Evolutionary conservation across 2,888 invertebrate species (phyloP).

Genomic region (Azorinus chamasolen): DNA sequence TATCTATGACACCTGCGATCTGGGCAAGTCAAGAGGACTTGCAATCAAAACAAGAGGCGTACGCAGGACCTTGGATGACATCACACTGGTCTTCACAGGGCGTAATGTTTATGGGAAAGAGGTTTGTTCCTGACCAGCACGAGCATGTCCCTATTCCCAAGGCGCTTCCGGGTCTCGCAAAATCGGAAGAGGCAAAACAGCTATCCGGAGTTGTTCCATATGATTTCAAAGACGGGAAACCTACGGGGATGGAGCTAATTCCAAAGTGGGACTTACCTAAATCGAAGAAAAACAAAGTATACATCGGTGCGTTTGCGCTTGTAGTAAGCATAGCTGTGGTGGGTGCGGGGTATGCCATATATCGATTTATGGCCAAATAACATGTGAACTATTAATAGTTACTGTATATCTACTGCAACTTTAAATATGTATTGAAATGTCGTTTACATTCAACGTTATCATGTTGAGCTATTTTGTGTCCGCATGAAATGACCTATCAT

Average conservation of each 20-base stretch:
- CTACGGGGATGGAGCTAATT: constrained; percentile 63
- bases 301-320: too few species aligned
- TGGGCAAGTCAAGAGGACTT: constrained; percentile 73
- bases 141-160: constrained; percentile 9
- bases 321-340: too few species aligned
- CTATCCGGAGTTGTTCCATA: constrained; percentile 66
- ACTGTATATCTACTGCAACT: too few species aligned
- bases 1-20: constrained; percentile 76
- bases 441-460: too few species aligned
- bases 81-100: constrained; percentile 73
- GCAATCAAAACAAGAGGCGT: constrained; percentile 63
- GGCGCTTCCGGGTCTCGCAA: constrained; percentile 65
- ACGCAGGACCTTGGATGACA: constrained; percentile 62
- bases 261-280: constrained; percentile 56
- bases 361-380: too few species aligned
- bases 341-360: too few species aligned
- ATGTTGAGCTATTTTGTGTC: too few species aligned
- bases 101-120: neutral
- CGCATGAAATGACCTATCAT: too few species aligned
- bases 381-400: too few species aligned
- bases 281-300: too few species aligned
- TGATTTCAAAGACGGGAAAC: constrained; percentile 68
- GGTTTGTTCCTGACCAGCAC: neutral
- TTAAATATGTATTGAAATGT: too few species aligned
- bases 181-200: constrained; percentile 62